Evolutionary conservation across 2,113 vertebrate genomes (phyloP), one percentile per base, ranked within the genome.

Genomic region (Pedionomus torquatus): DNA sequence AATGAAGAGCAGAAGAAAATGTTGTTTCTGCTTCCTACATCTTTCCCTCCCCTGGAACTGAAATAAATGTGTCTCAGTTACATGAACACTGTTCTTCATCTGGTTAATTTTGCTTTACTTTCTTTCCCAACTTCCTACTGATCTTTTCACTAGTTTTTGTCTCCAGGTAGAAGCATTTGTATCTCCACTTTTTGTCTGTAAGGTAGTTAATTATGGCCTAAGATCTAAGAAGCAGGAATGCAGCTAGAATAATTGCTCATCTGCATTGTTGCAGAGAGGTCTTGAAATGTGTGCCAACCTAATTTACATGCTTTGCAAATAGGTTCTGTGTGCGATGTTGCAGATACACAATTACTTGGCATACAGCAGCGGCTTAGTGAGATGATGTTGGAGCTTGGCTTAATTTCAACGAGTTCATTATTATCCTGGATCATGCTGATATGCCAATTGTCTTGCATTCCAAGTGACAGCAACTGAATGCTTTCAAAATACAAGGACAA

Each of bases 381-480:
- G 79, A 41, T 1, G 24, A 46, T 89, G 46, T 55, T 84, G 65
- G 48, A 86, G 17, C 49, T 72, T 44, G 35, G 79, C 83, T 80
- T 86, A 33, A 71, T 85, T 94, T 95, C 79, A 93, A 0, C 21
- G 68, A 31, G 15, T 88, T 21, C 66, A 44, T 91, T 89, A 55
- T 93, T 91, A 54, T 91, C 57, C 54, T 37, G 66, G 70, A 76
- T 94, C 65, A 77, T 49, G 87, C 81, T 93, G 70, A 57, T 91
- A 85, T 26, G n/a, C 41, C 78, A 90, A 33, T 95, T 96, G 87
- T 83, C 75, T 91, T 69, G 82, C 63, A 46, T 93, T 93, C 78
- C 58, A 66, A 54, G 69, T 65, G 87, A 79, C 61, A 85, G 84
- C 52, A 81, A 12, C 37, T 66, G 60, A 89, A 80, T 83, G 57